These are phyloP conservation scores for Himalopsyche kuldschensis DNA, from an alignment of 2,888 invertebrate species.

Conservation along the genomic window DNA sequence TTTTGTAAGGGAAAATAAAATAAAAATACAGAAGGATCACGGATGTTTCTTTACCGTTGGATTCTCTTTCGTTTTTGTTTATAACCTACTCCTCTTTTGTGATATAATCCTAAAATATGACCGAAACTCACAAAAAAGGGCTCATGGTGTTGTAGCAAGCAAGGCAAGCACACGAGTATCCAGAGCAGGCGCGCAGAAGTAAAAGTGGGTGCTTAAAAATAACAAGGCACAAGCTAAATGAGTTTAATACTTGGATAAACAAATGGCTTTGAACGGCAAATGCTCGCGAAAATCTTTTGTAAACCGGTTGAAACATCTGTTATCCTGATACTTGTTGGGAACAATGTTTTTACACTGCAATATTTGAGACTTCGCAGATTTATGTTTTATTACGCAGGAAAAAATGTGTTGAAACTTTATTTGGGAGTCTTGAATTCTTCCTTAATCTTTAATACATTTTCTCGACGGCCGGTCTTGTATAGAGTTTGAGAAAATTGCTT, in stretches of 20 bases:
- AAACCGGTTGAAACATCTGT: slow-evolving; percentile 15
- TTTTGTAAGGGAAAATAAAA: too few relatives aligned
- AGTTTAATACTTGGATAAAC: slow-evolving; percentile 29
- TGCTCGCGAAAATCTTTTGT: slow-evolving; percentile 23
- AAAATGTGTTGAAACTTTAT: too few relatives aligned
- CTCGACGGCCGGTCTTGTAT: too few relatives aligned
- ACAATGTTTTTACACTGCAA: neutral
- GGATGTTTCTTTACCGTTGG: too few relatives aligned
- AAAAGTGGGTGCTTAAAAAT: slow-evolving; percentile 19
- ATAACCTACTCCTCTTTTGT: slow-evolving; percentile 5
- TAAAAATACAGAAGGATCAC: too few relatives aligned
- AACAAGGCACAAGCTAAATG: slow-evolving; percentile 27
- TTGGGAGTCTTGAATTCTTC: too few relatives aligned
- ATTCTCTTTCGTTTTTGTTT: neutral
- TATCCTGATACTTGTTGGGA: neutral
- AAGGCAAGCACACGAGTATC: neutral
- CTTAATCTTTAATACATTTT: too few relatives aligned
- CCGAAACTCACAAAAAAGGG: slow-evolving; percentile 11
- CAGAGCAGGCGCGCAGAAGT: neutral
- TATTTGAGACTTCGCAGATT: too few relatives aligned
- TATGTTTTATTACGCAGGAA: too few relatives aligned
- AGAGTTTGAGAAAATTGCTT: too few relatives aligned
- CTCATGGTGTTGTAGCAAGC: neutral
- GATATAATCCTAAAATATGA: slow-evolving; percentile 22
- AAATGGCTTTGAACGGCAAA: slow-evolving; percentile 18